Conservation (phyloP, 2,888 invertebrate genomes). For the Dolomedes plantarius region DNA sequence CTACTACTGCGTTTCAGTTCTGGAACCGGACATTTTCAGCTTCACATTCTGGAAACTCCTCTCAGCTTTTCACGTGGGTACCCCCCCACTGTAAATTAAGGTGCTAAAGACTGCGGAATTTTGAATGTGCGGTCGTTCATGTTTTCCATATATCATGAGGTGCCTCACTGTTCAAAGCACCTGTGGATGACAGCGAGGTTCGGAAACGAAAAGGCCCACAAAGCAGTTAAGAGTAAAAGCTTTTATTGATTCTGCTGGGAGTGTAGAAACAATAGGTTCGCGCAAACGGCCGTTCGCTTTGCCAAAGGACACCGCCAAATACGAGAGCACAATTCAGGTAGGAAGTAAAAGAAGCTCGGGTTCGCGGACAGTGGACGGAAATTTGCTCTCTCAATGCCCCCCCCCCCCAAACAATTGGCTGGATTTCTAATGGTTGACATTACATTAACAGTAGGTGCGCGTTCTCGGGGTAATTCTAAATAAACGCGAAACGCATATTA, state of each 20-base stretch:
- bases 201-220: constrained; percentile 17
- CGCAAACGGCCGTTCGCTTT: not conserved
- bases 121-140: not conserved
- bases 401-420: too few relatives aligned
- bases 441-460: too few relatives aligned
- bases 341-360: not conserved
- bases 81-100: not conserved
- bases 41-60: not conserved
- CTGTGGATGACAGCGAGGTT: constrained; percentile 43
- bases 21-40: not conserved
- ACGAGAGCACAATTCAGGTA: not conserved
- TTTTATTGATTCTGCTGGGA: constrained; percentile 50
- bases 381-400: too few relatives aligned
- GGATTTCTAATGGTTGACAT: too few relatives aligned
- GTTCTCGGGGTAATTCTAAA: too few relatives aligned
- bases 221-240: constrained; percentile 46
- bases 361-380: too few relatives aligned
- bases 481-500: too few relatives aligned
- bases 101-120: constrained; percentile 2
- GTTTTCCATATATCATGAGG: constrained; percentile 3
- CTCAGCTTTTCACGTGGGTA: not conserved
- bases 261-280: constrained; percentile 27
- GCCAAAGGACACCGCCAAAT: not conserved
- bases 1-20: not conserved
- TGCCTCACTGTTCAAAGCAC: not conserved